Evolutionary conservation across 2,113 vertebrate genomes (phyloP), one percentile per base, ranked within the genome.

Genomic region (Ceyx margarethae): DNA sequence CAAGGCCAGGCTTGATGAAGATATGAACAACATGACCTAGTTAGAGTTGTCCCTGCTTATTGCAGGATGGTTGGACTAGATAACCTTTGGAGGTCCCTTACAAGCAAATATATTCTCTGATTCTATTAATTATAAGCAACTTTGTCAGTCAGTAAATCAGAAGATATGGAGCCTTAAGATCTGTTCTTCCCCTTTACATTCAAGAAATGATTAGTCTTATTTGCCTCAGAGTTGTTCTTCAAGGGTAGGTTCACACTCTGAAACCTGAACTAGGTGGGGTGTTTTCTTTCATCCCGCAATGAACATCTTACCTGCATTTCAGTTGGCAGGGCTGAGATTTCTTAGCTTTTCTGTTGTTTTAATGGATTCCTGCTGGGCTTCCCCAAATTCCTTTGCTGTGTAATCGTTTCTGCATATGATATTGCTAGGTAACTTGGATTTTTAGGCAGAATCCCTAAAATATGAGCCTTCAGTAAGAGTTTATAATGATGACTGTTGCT

Each of bases 231-330:
- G 9, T 17, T 50, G 2, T 16, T 43, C 7, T n/a, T 26, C 15
- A 53, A 37, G 5, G 1, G 3, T n/a, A 10, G 0, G 0, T 68
- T 83, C 35, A 61, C 9, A 45, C 2, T 21, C 5, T 46, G 60
- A 56, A 77, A 31, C 16, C 11, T 86, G 28, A 80, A 51, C 6
- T 37, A 13, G 66, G 5, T n/a, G 12, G 22, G 1, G 2, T 29
- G 11, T 13, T 53, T 81, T 37, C 42, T 62, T 54, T 58, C 33
- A 40, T 31, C 9, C 4, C 17, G 13, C 20, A 35, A 5, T n/a
- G 23, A 75, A 13, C 17, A 68, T 6, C 28, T 46, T 37, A 19
- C 23, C 10, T 23, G 10, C 3, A 60, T 64, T 85, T 68, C 40
- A 28, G 7, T 13, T 13, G 31, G 8, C 14, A 65, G 51, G 8